phyloP scores from a whole-genome alignment of 1,140 invertebrate species.

The Sesamia nonagrioides region DNA sequence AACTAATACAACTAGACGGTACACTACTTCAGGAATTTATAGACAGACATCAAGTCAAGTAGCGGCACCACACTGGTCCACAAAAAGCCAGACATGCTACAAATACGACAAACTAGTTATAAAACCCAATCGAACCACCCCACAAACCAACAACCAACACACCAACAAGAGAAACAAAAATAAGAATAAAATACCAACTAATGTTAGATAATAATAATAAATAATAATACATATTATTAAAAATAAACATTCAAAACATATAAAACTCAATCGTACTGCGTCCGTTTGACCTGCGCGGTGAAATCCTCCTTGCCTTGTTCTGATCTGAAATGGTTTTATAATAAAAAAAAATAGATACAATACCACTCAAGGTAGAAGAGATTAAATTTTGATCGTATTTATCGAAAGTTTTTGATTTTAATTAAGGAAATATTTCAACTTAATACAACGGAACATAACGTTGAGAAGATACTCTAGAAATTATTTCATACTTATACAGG shows the following conservation, averaged over 20 bases:
- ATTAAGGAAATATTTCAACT: too few species aligned
- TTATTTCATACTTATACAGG: too few species aligned
- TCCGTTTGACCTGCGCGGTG: constrained; percentile 85
- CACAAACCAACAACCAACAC: not conserved
- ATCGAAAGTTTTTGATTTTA: too few species aligned
- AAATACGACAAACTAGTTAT: not conserved
- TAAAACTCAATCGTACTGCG: constrained; percentile 80
- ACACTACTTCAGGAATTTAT: too few species aligned
- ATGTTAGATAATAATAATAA: constrained; percentile 27
- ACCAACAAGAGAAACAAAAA: not conserved
- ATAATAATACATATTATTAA: constrained; percentile 47
- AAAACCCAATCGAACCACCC: not conserved
- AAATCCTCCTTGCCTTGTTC: constrained; percentile 84
- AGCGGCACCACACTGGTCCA: too few species aligned
- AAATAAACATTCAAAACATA: constrained; percentile 53
- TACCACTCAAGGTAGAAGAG: constrained; percentile 26
- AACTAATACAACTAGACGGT: too few species aligned
- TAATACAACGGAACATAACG: too few species aligned
- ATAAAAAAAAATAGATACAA: constrained; percentile 51
- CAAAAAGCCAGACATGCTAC: too few species aligned
- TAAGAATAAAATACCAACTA: not conserved
- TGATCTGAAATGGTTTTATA: constrained; percentile 77
- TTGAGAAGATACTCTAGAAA: too few species aligned
- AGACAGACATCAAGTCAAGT: too few species aligned
- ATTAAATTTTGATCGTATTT: not conserved